A percentile compares a stretch with the other conserved stretches of the same genome.
Conservation (phyloP, 2,113 vertebrate species). For the Erythrocebus patas region DNA sequence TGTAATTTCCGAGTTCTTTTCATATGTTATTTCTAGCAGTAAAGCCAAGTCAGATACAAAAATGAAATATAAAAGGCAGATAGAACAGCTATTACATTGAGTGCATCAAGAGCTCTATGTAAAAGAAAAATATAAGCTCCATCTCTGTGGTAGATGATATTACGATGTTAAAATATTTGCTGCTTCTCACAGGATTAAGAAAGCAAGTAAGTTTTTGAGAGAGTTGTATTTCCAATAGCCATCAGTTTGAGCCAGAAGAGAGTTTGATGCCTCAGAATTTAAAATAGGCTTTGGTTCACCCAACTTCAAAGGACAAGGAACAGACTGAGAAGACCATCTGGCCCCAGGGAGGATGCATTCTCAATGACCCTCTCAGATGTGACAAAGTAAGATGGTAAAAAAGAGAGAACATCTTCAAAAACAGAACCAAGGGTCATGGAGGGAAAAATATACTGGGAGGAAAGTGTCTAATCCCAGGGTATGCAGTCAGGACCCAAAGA, state of each 20-base stretch:
- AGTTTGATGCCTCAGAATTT: background rate
- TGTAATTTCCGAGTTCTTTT: background rate
- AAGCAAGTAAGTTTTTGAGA: background rate
- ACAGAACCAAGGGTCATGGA: accelerated
- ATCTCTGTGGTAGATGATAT: background rate
- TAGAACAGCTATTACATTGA: background rate
- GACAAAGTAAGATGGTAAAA: background rate
- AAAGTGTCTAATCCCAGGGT: background rate
- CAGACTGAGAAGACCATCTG: background rate
- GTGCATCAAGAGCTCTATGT: background rate
- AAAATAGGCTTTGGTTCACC: background rate
- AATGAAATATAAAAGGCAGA: background rate
- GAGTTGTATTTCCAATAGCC: background rate
- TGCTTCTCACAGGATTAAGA: background rate
- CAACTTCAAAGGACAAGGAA: background rate
- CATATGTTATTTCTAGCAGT: background rate
- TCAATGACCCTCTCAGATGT: background rate
- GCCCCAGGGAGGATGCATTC: too few species aligned
- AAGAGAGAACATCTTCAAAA: background rate
- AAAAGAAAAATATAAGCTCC: background rate
- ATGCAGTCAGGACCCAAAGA: background rate
- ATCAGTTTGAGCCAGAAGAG: background rate
- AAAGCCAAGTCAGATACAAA: background rate
- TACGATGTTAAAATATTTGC: background rate
- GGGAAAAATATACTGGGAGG: accelerated